A percentile compares a stretch with the other conserved stretches of the same genome.
Evolutionary conservation across 1,140 invertebrate species (phyloP).

Genomic region (Bombus impatiens): DNA sequence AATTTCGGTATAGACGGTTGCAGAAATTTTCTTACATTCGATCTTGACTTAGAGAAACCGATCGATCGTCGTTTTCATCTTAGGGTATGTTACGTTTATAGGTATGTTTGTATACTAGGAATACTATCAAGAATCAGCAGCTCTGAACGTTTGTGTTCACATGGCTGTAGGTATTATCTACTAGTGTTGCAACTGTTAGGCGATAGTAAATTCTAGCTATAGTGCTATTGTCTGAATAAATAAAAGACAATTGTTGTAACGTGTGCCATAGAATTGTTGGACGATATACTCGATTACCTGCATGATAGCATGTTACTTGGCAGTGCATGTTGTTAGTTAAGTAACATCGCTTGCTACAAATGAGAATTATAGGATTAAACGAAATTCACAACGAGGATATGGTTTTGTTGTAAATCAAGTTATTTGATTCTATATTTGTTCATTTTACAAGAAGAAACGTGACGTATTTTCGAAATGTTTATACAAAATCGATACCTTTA

Average conservation of each 20-base stretch:
- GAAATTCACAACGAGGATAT: neutral
- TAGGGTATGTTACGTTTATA: neutral
- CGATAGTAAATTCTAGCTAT: slow-evolving; percentile 1
- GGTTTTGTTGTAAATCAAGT: too few species aligned
- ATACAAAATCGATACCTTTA: too few species aligned
- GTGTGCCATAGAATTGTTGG: neutral
- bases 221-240: slow-evolving; percentile 17
- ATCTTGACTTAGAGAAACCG: neutral
- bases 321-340: neutral
- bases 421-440: too few species aligned
- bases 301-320: neutral
- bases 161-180: neutral
- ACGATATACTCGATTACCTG: neutral
- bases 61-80: neutral
- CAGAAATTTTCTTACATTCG: too few species aligned
- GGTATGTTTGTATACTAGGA: neutral
- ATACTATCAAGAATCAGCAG: neutral
- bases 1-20: too few species aligned
- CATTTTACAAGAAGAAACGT: too few species aligned
- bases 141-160: neutral
- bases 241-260: slow-evolving; percentile 35
- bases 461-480: too few species aligned
- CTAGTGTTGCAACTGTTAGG: neutral
- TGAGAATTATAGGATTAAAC: too few species aligned
- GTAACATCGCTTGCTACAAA: neutral